These are phyloP conservation scores for Nowickia ferox DNA, from an alignment of 2,888 invertebrate genomes.

Conservation along the genomic window DNA sequence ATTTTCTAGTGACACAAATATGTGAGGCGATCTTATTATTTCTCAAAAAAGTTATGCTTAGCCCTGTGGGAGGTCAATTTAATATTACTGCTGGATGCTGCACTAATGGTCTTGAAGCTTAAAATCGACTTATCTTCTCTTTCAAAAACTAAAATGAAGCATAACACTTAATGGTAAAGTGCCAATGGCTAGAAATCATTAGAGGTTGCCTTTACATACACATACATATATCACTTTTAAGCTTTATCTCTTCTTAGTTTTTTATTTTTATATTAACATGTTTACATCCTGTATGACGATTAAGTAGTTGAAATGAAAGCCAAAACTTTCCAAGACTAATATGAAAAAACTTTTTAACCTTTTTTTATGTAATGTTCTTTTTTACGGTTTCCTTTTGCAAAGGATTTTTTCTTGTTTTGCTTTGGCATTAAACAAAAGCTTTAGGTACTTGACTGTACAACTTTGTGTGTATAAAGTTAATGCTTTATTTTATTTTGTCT, in stretches of 20 bases:
- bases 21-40: neutral
- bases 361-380: conserved; percentile 59
- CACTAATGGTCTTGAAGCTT: conserved; percentile 69
- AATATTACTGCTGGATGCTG: conserved; percentile 74
- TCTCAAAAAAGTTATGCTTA: conserved; percentile 11
- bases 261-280: conserved; percentile 56
- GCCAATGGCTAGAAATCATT: conserved; percentile 50
- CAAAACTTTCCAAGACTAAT: conserved; percentile 56
- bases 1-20: conserved; percentile 21
- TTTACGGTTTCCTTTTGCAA: conserved; percentile 63
- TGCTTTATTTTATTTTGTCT: conserved; percentile 36
- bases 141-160: conserved; percentile 13
- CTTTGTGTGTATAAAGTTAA: conserved; percentile 51
- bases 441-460: conserved; percentile 62
- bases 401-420: conserved; percentile 46
- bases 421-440: conserved; percentile 67
- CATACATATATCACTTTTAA: neutral
- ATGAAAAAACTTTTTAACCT: conserved; percentile 68
- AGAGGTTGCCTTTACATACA: conserved; percentile 20
- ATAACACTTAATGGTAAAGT: conserved; percentile 41
- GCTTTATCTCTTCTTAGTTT: conserved; percentile 17
- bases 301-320: conserved; percentile 56
- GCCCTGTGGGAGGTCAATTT: conserved; percentile 72
- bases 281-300: conserved; percentile 70
- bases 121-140: conserved; percentile 66